A percentile compares a stretch with the other conserved stretches of the same genome.
Conservation (phyloP, 2,888 invertebrate genomes). For the Chalcosyrphus nemorum region DNA sequence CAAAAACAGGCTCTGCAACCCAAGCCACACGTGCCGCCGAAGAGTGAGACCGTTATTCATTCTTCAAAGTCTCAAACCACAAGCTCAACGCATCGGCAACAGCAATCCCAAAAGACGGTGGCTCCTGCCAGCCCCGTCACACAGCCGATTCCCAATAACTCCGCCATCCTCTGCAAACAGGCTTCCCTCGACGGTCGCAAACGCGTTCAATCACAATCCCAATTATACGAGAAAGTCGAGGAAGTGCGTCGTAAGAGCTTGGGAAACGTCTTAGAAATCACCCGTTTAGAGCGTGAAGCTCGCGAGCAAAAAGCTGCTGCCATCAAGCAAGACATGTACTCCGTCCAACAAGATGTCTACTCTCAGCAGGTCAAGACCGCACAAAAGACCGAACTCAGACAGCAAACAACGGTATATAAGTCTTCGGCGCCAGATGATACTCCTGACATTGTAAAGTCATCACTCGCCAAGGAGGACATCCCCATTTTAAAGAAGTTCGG, state of each 20-base stretch:
- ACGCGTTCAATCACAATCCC: slow-evolving; percentile 74
- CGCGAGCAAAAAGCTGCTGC: slow-evolving; percentile 62
- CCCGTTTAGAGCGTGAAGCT: slow-evolving; percentile 42
- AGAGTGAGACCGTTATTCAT: slow-evolving; percentile 36
- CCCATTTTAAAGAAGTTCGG: slow-evolving; percentile 81
- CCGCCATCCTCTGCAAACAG: slow-evolving; percentile 45
- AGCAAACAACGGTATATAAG: slow-evolving; percentile 75
- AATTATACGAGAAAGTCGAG: slow-evolving; percentile 59
- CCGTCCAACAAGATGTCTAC: slow-evolving; percentile 62
- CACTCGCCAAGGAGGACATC: slow-evolving; percentile 79
- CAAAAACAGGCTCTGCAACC: slow-evolving; percentile 73
- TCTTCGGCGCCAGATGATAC: slow-evolving; percentile 80
- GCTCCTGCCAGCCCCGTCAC: slow-evolving; percentile 59
- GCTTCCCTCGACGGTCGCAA: slow-evolving; percentile 67
- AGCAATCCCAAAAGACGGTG: slow-evolving; percentile 46
- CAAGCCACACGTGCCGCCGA: slow-evolving; percentile 64
- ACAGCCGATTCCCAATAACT: slow-evolving; percentile 29
- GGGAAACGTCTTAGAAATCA: slow-evolving; percentile 76
- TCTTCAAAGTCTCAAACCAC: slow-evolving; percentile 32
- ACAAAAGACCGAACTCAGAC: slow-evolving; percentile 32
- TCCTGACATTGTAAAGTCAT: slow-evolving; percentile 81
- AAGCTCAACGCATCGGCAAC: slow-evolving; percentile 19
- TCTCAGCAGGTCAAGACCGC: slow-evolving; percentile 39
- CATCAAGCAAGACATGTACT: slow-evolving; percentile 65
- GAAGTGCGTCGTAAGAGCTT: slow-evolving; percentile 79